Evolutionary conservation across 2,113 vertebrate species (phyloP), one percentile per base, ranked within the genome.

Genomic region (Seriola quinqueradiata): DNA sequence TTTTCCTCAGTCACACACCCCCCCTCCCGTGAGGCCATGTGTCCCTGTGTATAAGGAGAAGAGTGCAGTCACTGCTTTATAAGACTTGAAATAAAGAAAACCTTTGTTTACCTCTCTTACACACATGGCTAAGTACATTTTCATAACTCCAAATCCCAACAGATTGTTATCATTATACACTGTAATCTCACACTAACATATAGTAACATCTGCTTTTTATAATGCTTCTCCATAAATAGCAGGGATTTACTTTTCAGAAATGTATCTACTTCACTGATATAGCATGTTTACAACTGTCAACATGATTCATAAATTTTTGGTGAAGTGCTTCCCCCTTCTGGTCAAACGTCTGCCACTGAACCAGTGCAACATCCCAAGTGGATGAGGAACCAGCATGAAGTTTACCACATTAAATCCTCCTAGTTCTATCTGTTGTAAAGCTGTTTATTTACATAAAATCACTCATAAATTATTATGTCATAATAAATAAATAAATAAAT

Each of bases 281-380:
- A 19, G 28, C 6, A 2, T 12, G 65, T 58, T 48, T 34, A 1
- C 42, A 72, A 1, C 65, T 38, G 13, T 23, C 14, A 17, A 17
- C 61, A 69, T 23, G 36, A 23, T 5, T 28, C 40, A 70, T 19
- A 14, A 0, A 25, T 8, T 5, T 44, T 28, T 11, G 14, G 74
- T 57, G 54, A 69, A 73, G 74, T 68, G 54, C 81, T 90, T 77
- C 87, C 4, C 87, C 84, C 89, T 84, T 32, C 84, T 87, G 90
- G 77, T 57, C 36, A 46, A 3, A 28, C 6, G 1, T 55, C 40
- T 42, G 9, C 3, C 23, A 55, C 19, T 21, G 25, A 46, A 44
- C 8, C 23, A 42, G 13, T 38, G 36, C 64, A 38, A 34, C 25
- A 16, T 36, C 34, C 19, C 44, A 40, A n/a, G 0, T 1, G 17